A percentile compares a stretch with the other conserved stretches of the same genome.
Conservation (phyloP, 2,113 vertebrate genomes). For the Laterallus jamaicensis region DNA sequence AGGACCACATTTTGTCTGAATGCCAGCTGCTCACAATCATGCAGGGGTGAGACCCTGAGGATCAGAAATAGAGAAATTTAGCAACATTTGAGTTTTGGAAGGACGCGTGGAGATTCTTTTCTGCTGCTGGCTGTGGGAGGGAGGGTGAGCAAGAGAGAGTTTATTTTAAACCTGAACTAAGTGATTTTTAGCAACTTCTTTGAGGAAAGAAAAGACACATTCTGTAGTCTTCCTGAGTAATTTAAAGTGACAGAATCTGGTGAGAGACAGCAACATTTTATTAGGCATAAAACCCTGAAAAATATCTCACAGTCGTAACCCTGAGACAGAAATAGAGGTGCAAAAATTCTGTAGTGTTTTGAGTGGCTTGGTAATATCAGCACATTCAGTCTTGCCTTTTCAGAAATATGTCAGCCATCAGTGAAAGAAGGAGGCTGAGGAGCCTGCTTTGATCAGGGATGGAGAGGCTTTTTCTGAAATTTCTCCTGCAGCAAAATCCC, state of each 20-base stretch:
- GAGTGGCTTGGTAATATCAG: not conserved
- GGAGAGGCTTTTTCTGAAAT: not conserved
- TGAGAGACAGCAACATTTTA: conserved; percentile 38
- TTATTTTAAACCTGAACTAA: conserved; percentile 32
- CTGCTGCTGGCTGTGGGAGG: conserved; percentile 13
- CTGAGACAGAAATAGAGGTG: conserved; percentile 26
- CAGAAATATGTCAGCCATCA: not conserved
- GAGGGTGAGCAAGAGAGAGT: conserved; percentile 10
- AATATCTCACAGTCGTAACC: conserved; percentile 1
- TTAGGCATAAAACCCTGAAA: conserved; percentile 26
- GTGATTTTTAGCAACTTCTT: conserved; percentile 17
- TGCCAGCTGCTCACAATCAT: not conserved
- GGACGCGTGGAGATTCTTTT: not conserved
- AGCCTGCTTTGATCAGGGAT: not conserved
- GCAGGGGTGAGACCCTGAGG: not conserved
- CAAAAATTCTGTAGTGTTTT: conserved; percentile 17
- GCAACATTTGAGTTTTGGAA: not conserved
- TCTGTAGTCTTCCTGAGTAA: conserved; percentile 5
- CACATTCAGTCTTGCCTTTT: not conserved
- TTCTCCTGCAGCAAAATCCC: not conserved
- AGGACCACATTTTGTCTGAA: not conserved
- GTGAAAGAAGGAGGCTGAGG: not conserved
- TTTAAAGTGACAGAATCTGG: conserved; percentile 18
- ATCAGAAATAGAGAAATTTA: not conserved
- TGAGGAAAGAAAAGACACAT: not conserved